These are phyloP conservation scores for Fragum fragum DNA, from an alignment of 2,888 invertebrate genomes.

Conservation along the genomic window DNA sequence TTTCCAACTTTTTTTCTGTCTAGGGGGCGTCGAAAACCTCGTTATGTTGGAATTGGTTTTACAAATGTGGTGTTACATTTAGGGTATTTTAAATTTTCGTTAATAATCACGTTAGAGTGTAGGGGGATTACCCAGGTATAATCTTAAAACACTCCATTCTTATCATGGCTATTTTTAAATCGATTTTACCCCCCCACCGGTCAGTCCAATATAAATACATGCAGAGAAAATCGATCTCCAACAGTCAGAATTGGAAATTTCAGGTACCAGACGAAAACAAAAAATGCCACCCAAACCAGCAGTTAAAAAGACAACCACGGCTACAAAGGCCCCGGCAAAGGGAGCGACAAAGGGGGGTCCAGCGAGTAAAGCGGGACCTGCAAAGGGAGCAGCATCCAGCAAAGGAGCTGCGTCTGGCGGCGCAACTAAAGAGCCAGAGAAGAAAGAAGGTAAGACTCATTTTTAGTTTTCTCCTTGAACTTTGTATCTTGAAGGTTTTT, in stretches of 20 bases:
- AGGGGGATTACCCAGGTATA: too few relatives aligned
- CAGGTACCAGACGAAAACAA: neutral
- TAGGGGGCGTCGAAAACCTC: too few relatives aligned
- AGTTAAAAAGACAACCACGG: constrained; percentile 31
- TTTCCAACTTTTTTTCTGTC: too few relatives aligned
- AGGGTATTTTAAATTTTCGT: too few relatives aligned
- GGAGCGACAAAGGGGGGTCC: constrained; percentile 21
- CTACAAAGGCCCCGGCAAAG: constrained; percentile 30
- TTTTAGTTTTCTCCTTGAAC: too few relatives aligned
- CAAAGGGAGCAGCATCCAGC: constrained; percentile 18
- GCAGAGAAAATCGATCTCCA: constrained; percentile 1
- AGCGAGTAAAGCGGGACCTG: constrained; percentile 21
- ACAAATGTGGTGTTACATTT: too few relatives aligned
- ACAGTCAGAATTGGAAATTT: neutral
- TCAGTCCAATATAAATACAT: neutral
- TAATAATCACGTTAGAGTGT: too few relatives aligned
- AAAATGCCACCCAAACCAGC: constrained; percentile 49
- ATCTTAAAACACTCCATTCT: neutral
- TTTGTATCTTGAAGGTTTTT: too few relatives aligned
- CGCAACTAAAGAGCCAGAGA: constrained; percentile 24
- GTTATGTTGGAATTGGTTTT: too few relatives aligned
- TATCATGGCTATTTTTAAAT: constrained; percentile 22
- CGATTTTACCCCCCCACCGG: neutral
- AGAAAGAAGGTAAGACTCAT: constrained; percentile 41
- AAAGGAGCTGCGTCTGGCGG: constrained; percentile 36